Conservation (phyloP, 2,797 vertebrate species). For the Gobionotothen gibberifrons region DNA sequence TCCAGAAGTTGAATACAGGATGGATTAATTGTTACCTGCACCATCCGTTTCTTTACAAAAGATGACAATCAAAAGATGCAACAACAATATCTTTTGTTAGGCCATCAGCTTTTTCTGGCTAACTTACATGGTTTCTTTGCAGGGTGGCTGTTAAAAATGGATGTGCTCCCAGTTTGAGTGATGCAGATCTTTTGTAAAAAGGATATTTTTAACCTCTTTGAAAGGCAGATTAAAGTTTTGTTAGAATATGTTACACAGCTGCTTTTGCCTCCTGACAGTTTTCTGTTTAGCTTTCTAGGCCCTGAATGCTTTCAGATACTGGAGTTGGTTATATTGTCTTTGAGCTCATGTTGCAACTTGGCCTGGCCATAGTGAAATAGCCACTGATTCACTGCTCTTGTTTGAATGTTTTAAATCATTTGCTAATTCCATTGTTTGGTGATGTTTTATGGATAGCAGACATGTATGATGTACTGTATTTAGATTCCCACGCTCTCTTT, state of each 20-base stretch:
- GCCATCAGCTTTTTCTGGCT: conserved; percentile 4
- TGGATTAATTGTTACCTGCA: background rate
- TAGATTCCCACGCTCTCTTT: background rate
- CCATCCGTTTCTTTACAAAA: conserved; percentile 21
- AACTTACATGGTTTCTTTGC: conserved; percentile 17
- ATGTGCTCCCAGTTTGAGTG: conserved; percentile 37
- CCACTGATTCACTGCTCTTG: background rate
- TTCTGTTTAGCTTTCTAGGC: background rate
- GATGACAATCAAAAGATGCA: background rate
- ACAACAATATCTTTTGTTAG: background rate
- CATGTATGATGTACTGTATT: background rate
- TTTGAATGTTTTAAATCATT: background rate
- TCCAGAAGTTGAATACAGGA: background rate
- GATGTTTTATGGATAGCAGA: background rate
- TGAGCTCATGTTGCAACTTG: conserved; percentile 5
- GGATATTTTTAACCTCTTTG: conserved; percentile 60
- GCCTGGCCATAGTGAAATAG: background rate
- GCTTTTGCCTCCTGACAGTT: conserved; percentile 48
- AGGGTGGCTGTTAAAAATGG: conserved; percentile 41
- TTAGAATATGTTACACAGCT: conserved; percentile 29
- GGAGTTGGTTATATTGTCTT: background rate
- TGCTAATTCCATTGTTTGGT: background rate
- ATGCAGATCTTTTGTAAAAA: conserved; percentile 25
- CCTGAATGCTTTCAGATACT: background rate
- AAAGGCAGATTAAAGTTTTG: conserved; percentile 47